Percentiles rank a stretch among this genome's conserved stretches.
These are phyloP conservation scores for Ypsolopha scabrella DNA, from an alignment of 2,888 invertebrate species.

Conservation along the genomic window DNA sequence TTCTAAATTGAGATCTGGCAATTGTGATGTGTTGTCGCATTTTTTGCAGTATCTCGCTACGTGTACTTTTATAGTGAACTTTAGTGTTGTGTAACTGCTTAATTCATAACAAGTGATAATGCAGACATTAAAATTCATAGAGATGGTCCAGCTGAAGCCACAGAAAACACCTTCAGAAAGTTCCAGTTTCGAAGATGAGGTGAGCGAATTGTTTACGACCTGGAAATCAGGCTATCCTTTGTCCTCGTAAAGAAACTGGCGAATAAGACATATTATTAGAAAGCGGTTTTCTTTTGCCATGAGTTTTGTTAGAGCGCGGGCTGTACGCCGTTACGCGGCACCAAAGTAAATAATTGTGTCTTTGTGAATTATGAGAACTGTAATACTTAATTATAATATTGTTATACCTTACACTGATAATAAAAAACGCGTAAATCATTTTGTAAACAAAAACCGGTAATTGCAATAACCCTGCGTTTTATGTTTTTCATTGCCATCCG, in stretches of 20 bases:
- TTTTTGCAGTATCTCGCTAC: conserved; percentile 27
- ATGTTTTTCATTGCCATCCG: too few species aligned
- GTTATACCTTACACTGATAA: too few species aligned
- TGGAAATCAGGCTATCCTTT: neutral
- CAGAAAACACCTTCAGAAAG: conserved; percentile 14
- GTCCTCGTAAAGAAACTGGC: neutral
- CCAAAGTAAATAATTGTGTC: too few species aligned
- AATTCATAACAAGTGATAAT: conserved; percentile 19
- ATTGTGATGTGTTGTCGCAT: conserved; percentile 31
- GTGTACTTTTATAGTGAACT: conserved; percentile 4
- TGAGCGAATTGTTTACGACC: conserved; percentile 21
- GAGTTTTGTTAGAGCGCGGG: too few species aligned
- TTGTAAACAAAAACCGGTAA: too few species aligned
- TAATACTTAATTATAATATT: too few species aligned
- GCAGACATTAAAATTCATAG: conserved; percentile 63
- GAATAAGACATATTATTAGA: neutral
- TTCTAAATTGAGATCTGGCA: conserved; percentile 47
- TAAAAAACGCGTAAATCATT: too few species aligned
- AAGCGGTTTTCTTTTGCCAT: neutral
- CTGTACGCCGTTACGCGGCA: too few species aligned
- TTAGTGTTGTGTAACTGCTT: conserved; percentile 8
- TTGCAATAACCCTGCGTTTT: too few species aligned
- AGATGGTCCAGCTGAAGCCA: conserved; percentile 57
- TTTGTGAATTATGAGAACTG: too few species aligned
- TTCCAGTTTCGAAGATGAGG: conserved; percentile 49